Conservation (phyloP, 2,888 invertebrate genomes). For the Phanerotoma sp. region DNA sequence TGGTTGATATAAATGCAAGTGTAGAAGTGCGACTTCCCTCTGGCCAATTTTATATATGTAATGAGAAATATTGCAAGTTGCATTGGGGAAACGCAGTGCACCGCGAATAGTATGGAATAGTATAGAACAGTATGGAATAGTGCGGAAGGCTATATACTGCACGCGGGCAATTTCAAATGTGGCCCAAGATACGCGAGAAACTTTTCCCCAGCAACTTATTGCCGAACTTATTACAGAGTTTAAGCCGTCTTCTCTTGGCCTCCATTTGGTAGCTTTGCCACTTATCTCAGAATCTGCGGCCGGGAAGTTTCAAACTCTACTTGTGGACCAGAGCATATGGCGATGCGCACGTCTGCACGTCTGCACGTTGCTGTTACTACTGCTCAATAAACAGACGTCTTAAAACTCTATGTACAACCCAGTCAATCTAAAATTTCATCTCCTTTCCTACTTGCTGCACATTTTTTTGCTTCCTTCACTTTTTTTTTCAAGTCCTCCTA, state of each 20-base stretch:
- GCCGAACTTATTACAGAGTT: conserved; percentile 50
- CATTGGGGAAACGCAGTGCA: conserved; percentile 5
- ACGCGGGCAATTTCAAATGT: conserved; percentile 37
- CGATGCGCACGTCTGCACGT: conserved; percentile 25
- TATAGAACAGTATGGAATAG: too few species aligned
- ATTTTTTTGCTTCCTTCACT: too few species aligned
- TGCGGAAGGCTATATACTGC: conserved; percentile 12
- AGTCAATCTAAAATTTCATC: conserved; percentile 12
- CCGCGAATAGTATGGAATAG: not conserved
- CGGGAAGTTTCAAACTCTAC: conserved; percentile 41
- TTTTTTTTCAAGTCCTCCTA: too few species aligned
- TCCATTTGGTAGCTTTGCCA: conserved; percentile 27
- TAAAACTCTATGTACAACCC: not conserved
- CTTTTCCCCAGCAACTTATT: conserved; percentile 44
- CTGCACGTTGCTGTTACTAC: conserved; percentile 9
- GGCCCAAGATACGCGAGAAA: conserved; percentile 34
- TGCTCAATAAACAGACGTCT: conserved; percentile 14
- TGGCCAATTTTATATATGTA: conserved; percentile 20
- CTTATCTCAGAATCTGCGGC: conserved; percentile 47
- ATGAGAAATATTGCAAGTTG: conserved; percentile 27
- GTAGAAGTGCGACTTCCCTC: not conserved
- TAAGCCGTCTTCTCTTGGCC: conserved; percentile 33
- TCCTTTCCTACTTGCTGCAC: not conserved
- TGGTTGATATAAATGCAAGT: conserved; percentile 4
- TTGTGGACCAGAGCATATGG: conserved; percentile 13